A percentile compares a stretch with the other conserved stretches of the same genome.
These are phyloP conservation scores for Cryptoleucopteryx plumbea DNA, from an alignment of 2,113 vertebrate genomes.

Conservation along the genomic window DNA sequence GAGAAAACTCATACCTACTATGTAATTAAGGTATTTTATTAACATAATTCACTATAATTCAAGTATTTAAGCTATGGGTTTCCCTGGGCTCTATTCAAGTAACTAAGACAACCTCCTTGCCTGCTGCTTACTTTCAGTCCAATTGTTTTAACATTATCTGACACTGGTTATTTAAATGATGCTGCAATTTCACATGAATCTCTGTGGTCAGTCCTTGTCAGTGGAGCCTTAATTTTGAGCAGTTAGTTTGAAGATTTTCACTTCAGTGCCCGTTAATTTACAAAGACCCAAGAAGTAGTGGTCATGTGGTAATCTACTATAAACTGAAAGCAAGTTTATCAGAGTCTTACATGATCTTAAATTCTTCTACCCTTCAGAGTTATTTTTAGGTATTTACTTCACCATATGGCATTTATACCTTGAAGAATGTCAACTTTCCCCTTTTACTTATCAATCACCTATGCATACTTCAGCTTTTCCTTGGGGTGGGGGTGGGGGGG, in stretches of 20 bases:
- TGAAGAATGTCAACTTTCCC: background rate
- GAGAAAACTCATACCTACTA: constrained; percentile 84
- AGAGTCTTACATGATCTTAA: background rate
- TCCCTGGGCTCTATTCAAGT: background rate
- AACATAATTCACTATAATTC: background rate
- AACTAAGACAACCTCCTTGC: background rate
- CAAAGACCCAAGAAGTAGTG: background rate
- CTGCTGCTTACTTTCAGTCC: background rate
- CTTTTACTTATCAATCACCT: background rate
- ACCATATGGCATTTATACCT: background rate
- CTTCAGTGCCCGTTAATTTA: background rate
- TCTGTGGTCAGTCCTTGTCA: background rate
- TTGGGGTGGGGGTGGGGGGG: too few species aligned
- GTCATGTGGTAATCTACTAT: background rate
- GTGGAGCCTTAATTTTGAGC: background rate
- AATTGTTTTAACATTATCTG: background rate
- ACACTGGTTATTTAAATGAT: background rate
- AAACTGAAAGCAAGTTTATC: background rate
- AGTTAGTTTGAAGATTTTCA: background rate
- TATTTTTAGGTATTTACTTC: background rate
- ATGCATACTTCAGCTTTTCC: background rate
- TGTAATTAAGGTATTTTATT: constrained; percentile 82
- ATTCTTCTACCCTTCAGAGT: background rate
- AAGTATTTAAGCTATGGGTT: background rate
- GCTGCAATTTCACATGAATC: background rate